A percentile compares a stretch with the other conserved stretches of the same genome.
Conservation (phyloP, 2,113 vertebrate species). For the Gymnobelideus leadbeateri region DNA sequence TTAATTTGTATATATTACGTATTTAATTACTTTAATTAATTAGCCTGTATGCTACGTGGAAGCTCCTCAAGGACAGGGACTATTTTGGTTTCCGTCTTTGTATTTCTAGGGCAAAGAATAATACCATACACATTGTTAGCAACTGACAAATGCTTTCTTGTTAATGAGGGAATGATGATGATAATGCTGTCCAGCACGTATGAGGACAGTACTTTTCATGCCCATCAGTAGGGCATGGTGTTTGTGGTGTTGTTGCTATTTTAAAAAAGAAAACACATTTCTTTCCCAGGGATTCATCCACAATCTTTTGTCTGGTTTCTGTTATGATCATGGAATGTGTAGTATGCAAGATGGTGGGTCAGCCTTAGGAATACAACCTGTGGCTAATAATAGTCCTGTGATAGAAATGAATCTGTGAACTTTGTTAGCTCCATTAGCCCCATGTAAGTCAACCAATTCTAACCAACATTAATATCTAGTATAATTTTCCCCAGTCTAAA, state of each 20-base stretch:
- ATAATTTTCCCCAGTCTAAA: neutral
- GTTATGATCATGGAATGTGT: neutral
- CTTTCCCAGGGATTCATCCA: neutral
- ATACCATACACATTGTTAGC: neutral
- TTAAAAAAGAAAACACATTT: neutral
- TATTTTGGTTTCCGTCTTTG: neutral
- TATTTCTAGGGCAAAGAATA: neutral
- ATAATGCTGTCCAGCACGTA: neutral
- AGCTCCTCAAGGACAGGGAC: neutral
- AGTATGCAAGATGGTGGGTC: neutral
- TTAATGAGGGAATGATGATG: neutral
- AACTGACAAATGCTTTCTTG: neutral
- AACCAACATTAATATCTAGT: neutral
- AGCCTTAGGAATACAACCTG: neutral
- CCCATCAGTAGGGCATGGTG: neutral
- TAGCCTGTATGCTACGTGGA: neutral
- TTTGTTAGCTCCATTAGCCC: neutral
- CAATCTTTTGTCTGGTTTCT: neutral
- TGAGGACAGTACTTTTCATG: neutral
- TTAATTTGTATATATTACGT: neutral
- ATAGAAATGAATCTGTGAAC: neutral
- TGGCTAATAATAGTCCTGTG: neutral
- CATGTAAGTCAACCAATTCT: neutral
- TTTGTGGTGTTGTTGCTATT: neutral
- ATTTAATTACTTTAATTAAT: neutral